phyloP scores from a whole-genome alignment of 2,113 vertebrate species.

The Puffinus mauretanicus region DNA sequence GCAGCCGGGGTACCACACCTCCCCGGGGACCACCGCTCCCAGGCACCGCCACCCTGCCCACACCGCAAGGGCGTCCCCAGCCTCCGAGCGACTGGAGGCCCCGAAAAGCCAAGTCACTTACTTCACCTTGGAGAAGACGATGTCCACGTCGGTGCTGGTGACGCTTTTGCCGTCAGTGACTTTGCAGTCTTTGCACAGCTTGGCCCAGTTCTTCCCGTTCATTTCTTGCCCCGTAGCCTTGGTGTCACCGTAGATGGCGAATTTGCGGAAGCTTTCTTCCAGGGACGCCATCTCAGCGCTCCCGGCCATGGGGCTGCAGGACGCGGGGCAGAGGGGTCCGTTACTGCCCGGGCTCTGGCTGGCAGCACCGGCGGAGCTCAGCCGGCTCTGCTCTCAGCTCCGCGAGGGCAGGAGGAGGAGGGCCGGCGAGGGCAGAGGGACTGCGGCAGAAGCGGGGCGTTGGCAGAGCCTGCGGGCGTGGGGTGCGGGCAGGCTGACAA shows the following conservation, averaged over 20 bases:
- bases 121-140: constrained; percentile 98
- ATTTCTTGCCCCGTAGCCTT: constrained; percentile 90
- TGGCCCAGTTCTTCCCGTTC: constrained; percentile 97
- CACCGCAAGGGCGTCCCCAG: not conserved
- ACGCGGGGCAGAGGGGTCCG: not conserved
- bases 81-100: fast-evolving
- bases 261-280: constrained; percentile 86
- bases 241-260: constrained; percentile 90
- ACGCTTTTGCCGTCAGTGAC: constrained; percentile 87
- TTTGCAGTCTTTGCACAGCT: constrained; percentile 96
- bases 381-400: not conserved
- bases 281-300: constrained; percentile 78
- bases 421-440: not conserved
- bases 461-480: not conserved
- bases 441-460: not conserved
- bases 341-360: not conserved
- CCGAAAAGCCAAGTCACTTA: constrained; percentile 62
- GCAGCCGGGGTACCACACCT: not conserved
- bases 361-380: not conserved
- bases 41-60: fast-evolving
- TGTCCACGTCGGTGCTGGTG: constrained; percentile 89
- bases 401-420: not conserved
- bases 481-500: not conserved
- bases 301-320: constrained; percentile 80
- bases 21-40: not conserved